These are phyloP conservation scores for Leptarthrus brevirostris DNA, from an alignment of 2,888 invertebrate species.

Conservation along the genomic window DNA sequence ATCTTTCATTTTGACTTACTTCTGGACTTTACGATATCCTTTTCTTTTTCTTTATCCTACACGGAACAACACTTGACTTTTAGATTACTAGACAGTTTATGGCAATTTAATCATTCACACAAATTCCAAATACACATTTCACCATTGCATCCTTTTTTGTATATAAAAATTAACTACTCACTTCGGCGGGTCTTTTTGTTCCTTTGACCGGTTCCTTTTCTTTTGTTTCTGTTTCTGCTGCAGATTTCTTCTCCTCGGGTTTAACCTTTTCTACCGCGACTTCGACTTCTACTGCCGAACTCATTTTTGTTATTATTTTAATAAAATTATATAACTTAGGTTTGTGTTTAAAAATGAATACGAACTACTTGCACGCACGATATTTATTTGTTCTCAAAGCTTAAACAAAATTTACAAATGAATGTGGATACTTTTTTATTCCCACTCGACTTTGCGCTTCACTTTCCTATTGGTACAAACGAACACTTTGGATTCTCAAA, in stretches of 20 bases:
- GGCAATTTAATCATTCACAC: conserved; percentile 30
- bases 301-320: conserved; percentile 71
- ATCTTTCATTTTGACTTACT: conserved; percentile 32
- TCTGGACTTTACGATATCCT: conserved; percentile 26
- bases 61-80: conserved; percentile 3
- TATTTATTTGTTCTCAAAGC: neutral
- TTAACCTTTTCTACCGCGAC: conserved; percentile 80
- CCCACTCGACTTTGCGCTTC: neutral
- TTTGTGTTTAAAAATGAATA: neutral
- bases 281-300: conserved; percentile 78
- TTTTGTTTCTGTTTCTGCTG: conserved; percentile 70
- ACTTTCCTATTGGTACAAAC: conserved; percentile 54
- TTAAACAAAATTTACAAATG: too few relatives aligned
- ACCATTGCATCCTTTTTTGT: conserved; percentile 17
- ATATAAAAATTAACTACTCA: conserved; percentile 68
- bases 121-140: conserved; percentile 1
- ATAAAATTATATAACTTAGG: conserved; percentile 36
- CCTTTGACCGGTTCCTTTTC: conserved; percentile 73
- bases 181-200: conserved; percentile 84
- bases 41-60: conserved; percentile 8
- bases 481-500: conserved; percentile 71
- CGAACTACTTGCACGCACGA: conserved; percentile 52
- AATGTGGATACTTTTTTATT: too few relatives aligned
- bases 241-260: conserved; percentile 68
- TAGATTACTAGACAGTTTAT: neutral